Base-by-base conservation (phyloP, 2,888 invertebrate species). In the Sepiola atlantica region DNA sequence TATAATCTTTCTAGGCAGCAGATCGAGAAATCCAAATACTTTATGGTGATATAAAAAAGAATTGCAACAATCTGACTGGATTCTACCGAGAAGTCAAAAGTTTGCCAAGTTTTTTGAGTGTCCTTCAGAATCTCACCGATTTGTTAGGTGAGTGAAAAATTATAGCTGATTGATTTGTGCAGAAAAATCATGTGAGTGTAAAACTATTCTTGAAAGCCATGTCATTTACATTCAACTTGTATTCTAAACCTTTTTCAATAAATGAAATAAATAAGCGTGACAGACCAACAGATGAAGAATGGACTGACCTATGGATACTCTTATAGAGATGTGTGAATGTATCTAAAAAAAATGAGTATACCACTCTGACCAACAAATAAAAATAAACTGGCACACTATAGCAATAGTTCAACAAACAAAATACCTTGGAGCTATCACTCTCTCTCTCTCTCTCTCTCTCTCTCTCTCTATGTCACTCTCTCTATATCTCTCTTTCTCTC, bases 51-150 rank as follows among this genome's bases (percentile, higher is more conserved):
- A 95, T 95, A 94, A 95, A 95, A 57, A 95, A 95, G 94, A 95
- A 96, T 93, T 94, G 94, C 57, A 95, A 96, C 90, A 92, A 95
- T 20, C 57, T 96, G 32, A 57, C 94, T 28, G 94, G 94, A 91
- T 94, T 96, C 55, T 95, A 96, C 92, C 95, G 95, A n/a, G 95
- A 95, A 90, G 95, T 95, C 12, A 95, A 95, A 28, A 94, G 94
- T 57, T 94, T 96, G 28, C 96, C 96, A 18, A 95, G 95, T 28
- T 94, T 96, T 18, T 94, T 96, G 24, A 94, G 94, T 20, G 95
- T 96, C 90, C 94, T 96, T 32, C 96, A 96, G 94, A 95, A 95
- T 55, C 94, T 95, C 92, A 96, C 96, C 61, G 95, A 96, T 95
- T 94, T 95, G 21, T 55, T 96, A 94, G 96, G 96, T 96, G 95